A percentile compares a stretch with the other conserved stretches of the same genome.
phyloP scores from a whole-genome alignment of 2,113 vertebrate genomes.

The Formicarius rufipectus region DNA sequence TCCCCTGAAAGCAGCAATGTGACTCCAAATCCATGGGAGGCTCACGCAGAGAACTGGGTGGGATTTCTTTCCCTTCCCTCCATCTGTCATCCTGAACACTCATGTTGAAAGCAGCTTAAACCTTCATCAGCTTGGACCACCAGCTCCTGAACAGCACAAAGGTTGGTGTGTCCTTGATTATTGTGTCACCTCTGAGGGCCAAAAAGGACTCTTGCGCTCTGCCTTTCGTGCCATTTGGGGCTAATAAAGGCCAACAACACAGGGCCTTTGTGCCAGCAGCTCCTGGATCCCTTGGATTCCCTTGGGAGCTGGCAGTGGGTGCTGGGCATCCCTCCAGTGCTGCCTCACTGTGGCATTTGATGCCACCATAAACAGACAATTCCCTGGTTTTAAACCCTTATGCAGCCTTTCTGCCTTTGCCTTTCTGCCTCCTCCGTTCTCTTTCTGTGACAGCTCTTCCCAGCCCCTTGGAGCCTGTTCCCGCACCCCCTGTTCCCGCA shows the following conservation, averaged over 20 bases:
- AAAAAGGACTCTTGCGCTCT: background rate
- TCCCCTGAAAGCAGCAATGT: background rate
- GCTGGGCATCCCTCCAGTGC: background rate
- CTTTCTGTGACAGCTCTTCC: background rate
- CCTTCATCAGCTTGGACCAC: background rate
- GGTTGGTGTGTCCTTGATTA: rapidly evolving
- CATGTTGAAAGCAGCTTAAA: background rate
- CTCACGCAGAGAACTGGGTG: rapidly evolving
- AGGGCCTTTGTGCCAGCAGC: background rate
- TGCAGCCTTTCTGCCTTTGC: background rate
- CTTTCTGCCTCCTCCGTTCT: background rate
- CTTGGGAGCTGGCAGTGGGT: background rate
- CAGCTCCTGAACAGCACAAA: rapidly evolving
- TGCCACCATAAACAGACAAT: rapidly evolving
- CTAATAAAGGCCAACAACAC: background rate
- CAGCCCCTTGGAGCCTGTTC: background rate
- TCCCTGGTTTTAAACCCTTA: background rate
- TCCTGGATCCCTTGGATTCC: background rate
- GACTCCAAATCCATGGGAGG: background rate
- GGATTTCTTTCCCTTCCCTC: background rate
- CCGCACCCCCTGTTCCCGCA: background rate
- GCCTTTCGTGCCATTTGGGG: background rate
- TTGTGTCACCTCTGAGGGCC: background rate
- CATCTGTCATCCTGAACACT: slow-evolving; percentile 1
- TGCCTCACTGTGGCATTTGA: rapidly evolving